phyloP scores from a whole-genome alignment of 2,888 invertebrate species.

The Dioctria rufipes region DNA sequence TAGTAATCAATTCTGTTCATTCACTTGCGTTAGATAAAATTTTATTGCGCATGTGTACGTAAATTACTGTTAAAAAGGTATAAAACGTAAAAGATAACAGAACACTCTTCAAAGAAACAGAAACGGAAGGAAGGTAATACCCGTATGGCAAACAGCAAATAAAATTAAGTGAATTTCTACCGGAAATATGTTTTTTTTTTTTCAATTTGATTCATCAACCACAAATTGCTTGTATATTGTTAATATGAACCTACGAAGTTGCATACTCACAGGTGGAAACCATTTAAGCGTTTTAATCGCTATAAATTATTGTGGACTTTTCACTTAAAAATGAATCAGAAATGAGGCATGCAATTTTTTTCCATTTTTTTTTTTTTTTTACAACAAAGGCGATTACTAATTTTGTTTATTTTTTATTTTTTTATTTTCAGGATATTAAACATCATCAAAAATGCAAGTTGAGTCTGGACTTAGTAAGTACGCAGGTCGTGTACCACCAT shows the following conservation, averaged over 20 bases:
- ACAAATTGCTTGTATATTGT: slow-evolving; percentile 27
- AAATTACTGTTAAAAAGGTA: no score
- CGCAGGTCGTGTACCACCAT: slow-evolving; percentile 69
- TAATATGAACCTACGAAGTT: no score
- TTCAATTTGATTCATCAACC: slow-evolving; percentile 21
- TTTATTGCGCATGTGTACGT: no score
- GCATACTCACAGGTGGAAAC: slow-evolving; percentile 26
- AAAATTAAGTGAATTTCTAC: slow-evolving; percentile 30
- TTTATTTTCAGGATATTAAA: slow-evolving; percentile 52
- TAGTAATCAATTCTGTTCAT: no score
- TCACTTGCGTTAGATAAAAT: no score
- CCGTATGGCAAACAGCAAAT: slow-evolving; percentile 5
- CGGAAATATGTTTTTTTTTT: slow-evolving; percentile 27
- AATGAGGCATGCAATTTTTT: no score
- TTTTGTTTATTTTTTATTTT: slow-evolving; percentile 44
- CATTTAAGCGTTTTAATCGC: not conserved
- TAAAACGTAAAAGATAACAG: no score
- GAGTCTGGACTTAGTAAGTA: slow-evolving; percentile 69
- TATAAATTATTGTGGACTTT: not conserved
- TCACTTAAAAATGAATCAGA: not conserved
- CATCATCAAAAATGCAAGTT: slow-evolving; percentile 66
- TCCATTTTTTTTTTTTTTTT: no score
- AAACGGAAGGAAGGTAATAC: not conserved
- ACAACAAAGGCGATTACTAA: no score
- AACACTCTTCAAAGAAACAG: not conserved